A percentile compares a stretch with the other conserved stretches of the same genome.
Evolutionary conservation across 2,888 invertebrate species (phyloP).

Genomic region (Globia sparganii): DNA sequence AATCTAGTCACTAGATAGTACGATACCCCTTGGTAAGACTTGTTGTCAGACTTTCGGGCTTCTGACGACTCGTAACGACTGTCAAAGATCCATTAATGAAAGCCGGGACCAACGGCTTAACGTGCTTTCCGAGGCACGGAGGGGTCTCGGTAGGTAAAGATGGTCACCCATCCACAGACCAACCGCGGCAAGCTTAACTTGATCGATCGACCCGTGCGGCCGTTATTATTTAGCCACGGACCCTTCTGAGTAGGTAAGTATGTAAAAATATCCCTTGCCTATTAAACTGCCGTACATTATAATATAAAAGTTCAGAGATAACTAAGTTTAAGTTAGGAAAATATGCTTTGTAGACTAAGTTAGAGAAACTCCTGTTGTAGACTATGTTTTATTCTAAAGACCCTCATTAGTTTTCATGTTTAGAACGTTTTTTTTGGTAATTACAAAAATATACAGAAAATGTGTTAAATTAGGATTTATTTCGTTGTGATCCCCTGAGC

Average conservation of each 20-base stretch:
- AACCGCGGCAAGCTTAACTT: neutral
- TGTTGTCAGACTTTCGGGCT: too few species aligned
- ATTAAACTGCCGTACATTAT: neutral
- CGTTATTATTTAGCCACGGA: neutral
- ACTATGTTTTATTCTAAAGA: neutral
- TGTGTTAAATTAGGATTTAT: too few species aligned
- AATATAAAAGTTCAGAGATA: neutral
- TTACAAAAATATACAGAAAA: neutral
- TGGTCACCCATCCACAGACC: neutral
- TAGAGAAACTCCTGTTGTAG: neutral
- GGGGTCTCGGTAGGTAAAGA: neutral
- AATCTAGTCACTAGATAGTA: too few species aligned
- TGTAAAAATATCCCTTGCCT: neutral
- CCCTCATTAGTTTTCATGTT: neutral
- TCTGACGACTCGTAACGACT: too few species aligned
- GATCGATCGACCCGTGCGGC: too few species aligned
- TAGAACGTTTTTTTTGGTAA: neutral
- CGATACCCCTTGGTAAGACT: too few species aligned
- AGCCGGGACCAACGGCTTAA: too few species aligned
- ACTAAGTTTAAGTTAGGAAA: slow-evolving; percentile 10
- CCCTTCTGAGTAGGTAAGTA: too few species aligned
- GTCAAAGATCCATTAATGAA: too few species aligned
- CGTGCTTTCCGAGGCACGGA: too few species aligned
- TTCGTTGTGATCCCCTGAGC: too few species aligned
- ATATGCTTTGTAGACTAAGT: neutral